Evolutionary conservation across 2,113 vertebrate species (phyloP).

Genomic region (Platysternon megacephalum): DNA sequence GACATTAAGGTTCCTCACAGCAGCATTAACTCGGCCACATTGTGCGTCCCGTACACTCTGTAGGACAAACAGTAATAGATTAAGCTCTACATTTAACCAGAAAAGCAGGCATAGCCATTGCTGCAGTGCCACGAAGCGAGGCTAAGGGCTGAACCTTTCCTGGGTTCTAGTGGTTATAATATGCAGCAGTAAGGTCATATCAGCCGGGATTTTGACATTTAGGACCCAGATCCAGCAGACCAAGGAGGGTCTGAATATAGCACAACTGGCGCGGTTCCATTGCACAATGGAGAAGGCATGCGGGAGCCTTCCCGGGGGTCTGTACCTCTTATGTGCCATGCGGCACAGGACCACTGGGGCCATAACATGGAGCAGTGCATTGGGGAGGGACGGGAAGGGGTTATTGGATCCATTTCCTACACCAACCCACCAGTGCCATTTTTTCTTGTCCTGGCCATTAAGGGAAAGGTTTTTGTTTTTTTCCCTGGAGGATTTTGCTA

Average conservation of each 20-base stretch:
- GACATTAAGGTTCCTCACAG: not conserved
- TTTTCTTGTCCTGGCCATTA: not conserved
- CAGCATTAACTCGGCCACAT: slow-evolving; percentile 15
- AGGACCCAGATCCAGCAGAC: not conserved
- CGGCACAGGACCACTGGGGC: not conserved
- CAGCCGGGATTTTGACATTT: not conserved
- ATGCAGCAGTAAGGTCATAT: not conserved
- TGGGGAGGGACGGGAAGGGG: not conserved
- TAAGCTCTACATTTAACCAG: not conserved
- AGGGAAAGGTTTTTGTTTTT: not conserved
- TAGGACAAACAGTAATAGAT: not conserved
- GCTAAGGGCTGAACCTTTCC: not conserved
- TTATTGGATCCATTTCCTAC: not conserved
- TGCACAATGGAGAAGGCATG: not conserved
- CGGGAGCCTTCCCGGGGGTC: not conserved
- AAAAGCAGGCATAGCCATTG: not conserved
- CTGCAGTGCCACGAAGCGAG: not conserved
- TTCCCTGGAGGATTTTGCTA: not conserved
- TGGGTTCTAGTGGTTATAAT: not conserved
- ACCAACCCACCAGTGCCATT: not conserved
- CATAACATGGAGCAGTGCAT: not conserved
- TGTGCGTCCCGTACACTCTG: not conserved
- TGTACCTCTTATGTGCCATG: not conserved
- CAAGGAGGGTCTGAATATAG: not conserved
- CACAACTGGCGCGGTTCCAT: fast-evolving